These are phyloP conservation scores for Adrianichthys oophorus DNA, from an alignment of 2,797 vertebrate genomes.

Conservation along the genomic window DNA sequence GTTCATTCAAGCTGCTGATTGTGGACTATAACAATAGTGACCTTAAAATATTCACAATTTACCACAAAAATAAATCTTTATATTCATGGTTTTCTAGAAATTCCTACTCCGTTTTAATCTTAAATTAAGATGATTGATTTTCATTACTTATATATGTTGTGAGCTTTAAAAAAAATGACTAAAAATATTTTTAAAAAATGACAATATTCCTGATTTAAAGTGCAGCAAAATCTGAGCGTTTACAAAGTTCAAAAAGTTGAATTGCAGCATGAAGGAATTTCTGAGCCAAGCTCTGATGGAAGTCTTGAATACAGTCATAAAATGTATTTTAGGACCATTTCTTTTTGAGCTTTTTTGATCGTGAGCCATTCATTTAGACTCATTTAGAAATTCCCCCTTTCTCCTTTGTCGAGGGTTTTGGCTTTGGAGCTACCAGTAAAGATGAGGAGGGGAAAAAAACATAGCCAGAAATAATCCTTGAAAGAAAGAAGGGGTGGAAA, in stretches of 20 bases:
- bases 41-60: no score
- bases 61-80: no score
- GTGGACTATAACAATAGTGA: neutral
- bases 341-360: conserved; percentile 39
- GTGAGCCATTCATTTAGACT: conserved; percentile 70
- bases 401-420: conserved; percentile 55
- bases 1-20: conserved; percentile 22
- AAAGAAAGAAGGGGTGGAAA: neutral
- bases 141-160: no score
- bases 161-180: no score
- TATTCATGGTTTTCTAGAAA: no score
- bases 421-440: conserved; percentile 65
- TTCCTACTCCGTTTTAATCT: no score
- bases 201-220: conserved; percentile 51
- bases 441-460: conserved; percentile 66
- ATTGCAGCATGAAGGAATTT: conserved; percentile 56
- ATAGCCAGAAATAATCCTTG: conserved; percentile 57
- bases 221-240: conserved; percentile 45
- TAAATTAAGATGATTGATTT: no score
- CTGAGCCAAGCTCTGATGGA: conserved; percentile 61
- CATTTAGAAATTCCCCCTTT: conserved; percentile 59
- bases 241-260: conserved; percentile 55
- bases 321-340: conserved; percentile 75
- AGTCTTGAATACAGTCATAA: conserved; percentile 72
- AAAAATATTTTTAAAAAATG: no score